Evolutionary conservation across 2,888 invertebrate species (phyloP), one percentile per base, ranked within the genome.

Genomic region (Tromatobia lineatoria): DNA sequence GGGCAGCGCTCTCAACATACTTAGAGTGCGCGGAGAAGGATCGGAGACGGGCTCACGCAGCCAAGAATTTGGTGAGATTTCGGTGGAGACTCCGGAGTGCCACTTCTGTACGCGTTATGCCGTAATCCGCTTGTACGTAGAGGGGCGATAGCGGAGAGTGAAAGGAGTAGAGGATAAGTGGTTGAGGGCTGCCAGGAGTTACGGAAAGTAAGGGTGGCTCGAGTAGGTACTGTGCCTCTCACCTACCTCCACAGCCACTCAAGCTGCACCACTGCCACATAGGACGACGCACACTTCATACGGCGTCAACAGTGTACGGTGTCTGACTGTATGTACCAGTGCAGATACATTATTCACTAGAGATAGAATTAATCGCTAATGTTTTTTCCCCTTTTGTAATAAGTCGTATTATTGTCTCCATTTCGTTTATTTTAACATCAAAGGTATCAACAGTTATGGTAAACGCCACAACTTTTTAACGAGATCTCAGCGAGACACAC

Each of bases 41-140:
- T 3, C 45, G 71, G 25, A 18, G 47, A 77, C 23, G 34, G 52
- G 47, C 10, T 47, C 29, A 29, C 23, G 59, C 29, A 38, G 42
- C 34, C 67, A 67, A 73, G 73, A 74, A 59, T 66, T 52, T 70
- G 38, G 69, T 59, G 69, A 73, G 73, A 70, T 81, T 78, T 67
- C 69, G 23, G n/a, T 67, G 73, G 69, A 77, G 73, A 45, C 50
- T 7, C 42, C 69, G 20, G 77, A 78, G 74, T 81, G 71, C 57
- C 81, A 78, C 77, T 75, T 74, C 64, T 67, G 34, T 69, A 81
- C 57, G 78, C 76, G 81, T 81, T 77, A 74, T 47, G 57, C 73
- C 77, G 67, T 78, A 84, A 84, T 81, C 69, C 74, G 61, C 38
- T 52, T n/a, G 59, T 25, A 59, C 45, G 45, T 73, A 10, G 59